A percentile compares a stretch with the other conserved stretches of the same genome.
Conservation (phyloP, 2,113 vertebrate species). For the Campylorhamphus procurvoides region DNA sequence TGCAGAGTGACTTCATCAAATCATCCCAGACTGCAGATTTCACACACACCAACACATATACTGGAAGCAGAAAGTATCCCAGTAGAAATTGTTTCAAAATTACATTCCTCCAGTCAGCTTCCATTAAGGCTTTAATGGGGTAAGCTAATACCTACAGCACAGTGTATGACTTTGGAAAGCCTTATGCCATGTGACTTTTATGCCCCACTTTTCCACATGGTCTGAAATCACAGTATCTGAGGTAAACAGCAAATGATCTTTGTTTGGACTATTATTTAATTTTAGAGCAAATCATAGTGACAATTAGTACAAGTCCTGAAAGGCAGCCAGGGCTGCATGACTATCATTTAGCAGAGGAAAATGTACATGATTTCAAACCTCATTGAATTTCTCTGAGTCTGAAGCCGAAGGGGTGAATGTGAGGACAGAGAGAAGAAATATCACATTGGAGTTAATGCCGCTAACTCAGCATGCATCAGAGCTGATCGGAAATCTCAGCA, state of each 20-base stretch:
- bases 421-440: neutral
- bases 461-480: neutral
- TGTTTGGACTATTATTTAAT: neutral
- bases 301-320: neutral
- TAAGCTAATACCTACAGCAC: neutral
- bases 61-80: neutral
- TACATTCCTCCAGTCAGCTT: neutral
- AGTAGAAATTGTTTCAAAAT: neutral
- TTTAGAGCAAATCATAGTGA: neutral
- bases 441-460: neutral
- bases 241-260: neutral
- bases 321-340: neutral
- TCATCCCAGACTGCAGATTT: neutral
- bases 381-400: neutral
- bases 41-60: fast-evolving
- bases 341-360: neutral
- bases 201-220: neutral
- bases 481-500: neutral
- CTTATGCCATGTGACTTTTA: neutral
- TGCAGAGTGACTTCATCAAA: neutral
- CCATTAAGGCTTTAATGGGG: neutral
- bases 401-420: neutral
- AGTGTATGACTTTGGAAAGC: neutral
- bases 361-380: neutral
- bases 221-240: neutral